Percentiles rank a stretch among this genome's conserved stretches.
phyloP scores from a whole-genome alignment of 2,888 invertebrate genomes.

The Acleris cristana region DNA sequence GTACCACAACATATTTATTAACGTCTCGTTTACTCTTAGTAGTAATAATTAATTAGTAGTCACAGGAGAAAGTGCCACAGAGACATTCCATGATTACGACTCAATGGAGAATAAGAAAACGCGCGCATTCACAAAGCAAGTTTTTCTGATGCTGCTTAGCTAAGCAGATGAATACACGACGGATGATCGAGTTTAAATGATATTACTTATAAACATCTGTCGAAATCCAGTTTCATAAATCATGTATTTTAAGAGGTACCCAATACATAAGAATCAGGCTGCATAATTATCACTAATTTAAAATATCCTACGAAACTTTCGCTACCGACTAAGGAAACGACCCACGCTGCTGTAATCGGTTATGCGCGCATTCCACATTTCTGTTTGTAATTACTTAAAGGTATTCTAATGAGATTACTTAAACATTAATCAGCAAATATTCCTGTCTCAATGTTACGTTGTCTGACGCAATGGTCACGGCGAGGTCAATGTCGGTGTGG shows the following conservation, averaged over 20 bases:
- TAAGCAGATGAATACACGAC: conserved; percentile 11
- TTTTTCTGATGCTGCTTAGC: conserved; percentile 16
- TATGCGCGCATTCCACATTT: conserved; percentile 24
- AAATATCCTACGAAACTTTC: conserved; percentile 25
- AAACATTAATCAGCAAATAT: conserved; percentile 30
- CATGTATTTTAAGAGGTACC: conserved; percentile 4
- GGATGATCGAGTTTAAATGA: neutral
- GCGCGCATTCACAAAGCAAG: conserved; percentile 24
- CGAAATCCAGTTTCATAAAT: conserved; percentile 4
- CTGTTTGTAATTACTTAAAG: conserved; percentile 11
- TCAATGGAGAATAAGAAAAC: conserved; percentile 26
- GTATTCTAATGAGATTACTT: conserved; percentile 16
- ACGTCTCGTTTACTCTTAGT: neutral
- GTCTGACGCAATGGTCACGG: conserved; percentile 41
- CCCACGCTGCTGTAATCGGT: conserved; percentile 23
- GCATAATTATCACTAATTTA: conserved; percentile 25
- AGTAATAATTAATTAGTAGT: conserved; percentile 18
- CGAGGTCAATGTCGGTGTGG: conserved; percentile 73
- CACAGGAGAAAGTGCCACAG: conserved; percentile 25
- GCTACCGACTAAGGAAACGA: conserved; percentile 23
- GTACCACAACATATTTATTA: conserved; percentile 22
- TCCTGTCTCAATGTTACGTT: conserved; percentile 40
- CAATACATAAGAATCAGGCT: conserved; percentile 6
- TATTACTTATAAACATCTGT: no score
- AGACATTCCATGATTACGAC: conserved; percentile 28